Conservation (phyloP, 64 coral and sea anemone species). For the Stichodactyla helianthus region DNA sequence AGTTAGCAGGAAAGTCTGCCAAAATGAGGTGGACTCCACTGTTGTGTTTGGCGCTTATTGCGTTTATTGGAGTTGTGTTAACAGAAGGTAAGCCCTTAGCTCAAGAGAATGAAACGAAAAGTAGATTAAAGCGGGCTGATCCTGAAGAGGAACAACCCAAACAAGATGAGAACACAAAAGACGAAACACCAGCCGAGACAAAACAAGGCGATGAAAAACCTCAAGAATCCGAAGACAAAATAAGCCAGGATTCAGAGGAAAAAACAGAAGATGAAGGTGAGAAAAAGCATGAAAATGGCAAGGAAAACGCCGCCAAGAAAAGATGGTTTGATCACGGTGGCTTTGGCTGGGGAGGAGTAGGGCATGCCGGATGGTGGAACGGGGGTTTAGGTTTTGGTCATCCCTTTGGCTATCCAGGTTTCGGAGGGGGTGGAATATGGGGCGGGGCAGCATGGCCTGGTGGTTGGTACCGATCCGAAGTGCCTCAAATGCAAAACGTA, state of each 20-base stretch:
- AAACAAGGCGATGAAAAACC: constrained; percentile 2
- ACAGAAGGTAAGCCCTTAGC: constrained; percentile 58
- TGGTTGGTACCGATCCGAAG: constrained; percentile 57
- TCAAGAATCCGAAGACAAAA: background rate
- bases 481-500: constrained; percentile 22
- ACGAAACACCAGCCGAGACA: constrained; percentile 23
- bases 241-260: background rate
- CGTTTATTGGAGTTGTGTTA: constrained; percentile 28
- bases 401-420: constrained; percentile 31
- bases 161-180: constrained; percentile 24
- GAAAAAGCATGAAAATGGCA: constrained; percentile 11
- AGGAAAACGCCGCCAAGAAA: constrained; percentile 8
- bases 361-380: constrained; percentile 18
- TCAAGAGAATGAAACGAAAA: constrained; percentile 56
- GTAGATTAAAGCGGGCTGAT: constrained; percentile 48
- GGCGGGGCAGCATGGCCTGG: constrained; percentile 54
- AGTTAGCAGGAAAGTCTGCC: constrained; percentile 35
- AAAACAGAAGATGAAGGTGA: constrained; percentile 14
- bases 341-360: constrained; percentile 45
- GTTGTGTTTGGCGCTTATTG: constrained; percentile 43
- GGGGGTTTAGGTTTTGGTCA: constrained; percentile 25
- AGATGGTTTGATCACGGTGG: constrained; percentile 32
- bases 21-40: constrained; percentile 61
- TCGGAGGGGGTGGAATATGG: constrained; percentile 51
- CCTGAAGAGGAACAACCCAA: constrained; percentile 13